Evolutionary conservation across 2,113 vertebrate genomes (phyloP), one percentile per base, ranked within the genome.

Genomic region (Crotophaga sulcirostris): DNA sequence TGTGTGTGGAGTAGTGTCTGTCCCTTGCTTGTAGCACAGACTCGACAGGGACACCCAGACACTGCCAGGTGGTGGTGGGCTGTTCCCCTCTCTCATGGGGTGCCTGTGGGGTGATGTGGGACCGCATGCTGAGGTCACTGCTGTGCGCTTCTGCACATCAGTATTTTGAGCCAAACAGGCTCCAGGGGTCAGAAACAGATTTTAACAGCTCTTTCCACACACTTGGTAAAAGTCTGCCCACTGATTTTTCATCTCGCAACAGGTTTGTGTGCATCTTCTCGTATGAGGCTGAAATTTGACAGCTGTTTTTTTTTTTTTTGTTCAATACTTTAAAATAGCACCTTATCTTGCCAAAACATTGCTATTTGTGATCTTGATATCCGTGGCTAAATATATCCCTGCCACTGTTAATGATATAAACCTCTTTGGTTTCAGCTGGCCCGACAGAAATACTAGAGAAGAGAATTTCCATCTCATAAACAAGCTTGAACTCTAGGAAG

Each of bases 111-210:
- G 13, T 0, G 1, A 24, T 9, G 24, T 40, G 62, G 66, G 62
- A 49, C 16, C 6, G 1, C 1, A 0, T 0, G 13, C 49, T n/a
- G 54, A 58, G 70, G 64, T 70, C 6, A 0, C 56, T 70, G 56
- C 51, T 74, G 23, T 54, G 21, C 42, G 0, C 24, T 73, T 67
- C 54, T 70, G 52, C 64, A n/a, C 70, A 6, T 21, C 64, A 15
- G 33, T 54, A 3, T 42, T 73, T 62, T 8, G 66, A 86, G n/a
- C 70, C 67, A 17, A 26, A 0, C 9, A 47, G 56, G 29, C 58
- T 52, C 23, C 13, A 34, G 42, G 62, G 56, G 47, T 59, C 67
- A 54, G 42, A 42, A 75, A 6, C 8, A 9, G 47, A 15, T 59
- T 83, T 56, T 63, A n/a, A 60, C 42, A n/a, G 15, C 52, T 75